Conservation (phyloP, 2,888 invertebrate species). For the Escarpia spicata region DNA sequence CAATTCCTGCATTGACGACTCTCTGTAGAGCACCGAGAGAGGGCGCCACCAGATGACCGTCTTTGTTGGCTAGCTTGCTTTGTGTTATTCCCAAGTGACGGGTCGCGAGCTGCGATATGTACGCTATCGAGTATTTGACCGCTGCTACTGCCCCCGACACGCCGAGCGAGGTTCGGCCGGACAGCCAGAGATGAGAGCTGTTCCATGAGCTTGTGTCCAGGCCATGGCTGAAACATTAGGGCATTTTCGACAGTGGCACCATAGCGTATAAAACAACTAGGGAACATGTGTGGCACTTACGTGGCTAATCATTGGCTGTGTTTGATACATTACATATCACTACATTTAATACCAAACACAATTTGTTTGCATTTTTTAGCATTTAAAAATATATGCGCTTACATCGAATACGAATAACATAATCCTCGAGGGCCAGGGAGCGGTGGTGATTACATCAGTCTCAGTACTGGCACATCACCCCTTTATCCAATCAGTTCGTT, state of each 20-base stretch:
- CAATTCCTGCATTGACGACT: not conserved
- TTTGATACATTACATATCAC: too few relatives aligned
- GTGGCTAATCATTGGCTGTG: too few relatives aligned
- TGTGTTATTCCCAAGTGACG: not conserved
- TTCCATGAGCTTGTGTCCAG: slow-evolving; percentile 29
- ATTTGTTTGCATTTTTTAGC: too few relatives aligned
- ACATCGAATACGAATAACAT: too few relatives aligned
- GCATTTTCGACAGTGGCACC: not conserved
- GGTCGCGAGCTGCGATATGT: not conserved
- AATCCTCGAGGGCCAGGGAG: too few relatives aligned
- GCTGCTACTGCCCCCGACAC: slow-evolving; percentile 36
- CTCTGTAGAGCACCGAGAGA: not conserved
- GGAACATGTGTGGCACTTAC: too few relatives aligned
- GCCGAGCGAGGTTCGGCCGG: slow-evolving; percentile 33
- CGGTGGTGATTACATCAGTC: too few relatives aligned
- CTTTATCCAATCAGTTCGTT: too few relatives aligned
- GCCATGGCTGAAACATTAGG: not conserved
- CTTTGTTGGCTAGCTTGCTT: not conserved
- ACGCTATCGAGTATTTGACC: slow-evolving; percentile 18
- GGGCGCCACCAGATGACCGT: not conserved
- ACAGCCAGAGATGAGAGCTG: slow-evolving; percentile 24
- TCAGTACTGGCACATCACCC: too few relatives aligned
- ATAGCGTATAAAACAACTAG: too few relatives aligned
- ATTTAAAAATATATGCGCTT: too few relatives aligned
- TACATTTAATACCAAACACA: too few relatives aligned